These are phyloP conservation scores for Acrossocheilus fasciatus DNA, from an alignment of 2,797 vertebrate genomes.

Conservation along the genomic window DNA sequence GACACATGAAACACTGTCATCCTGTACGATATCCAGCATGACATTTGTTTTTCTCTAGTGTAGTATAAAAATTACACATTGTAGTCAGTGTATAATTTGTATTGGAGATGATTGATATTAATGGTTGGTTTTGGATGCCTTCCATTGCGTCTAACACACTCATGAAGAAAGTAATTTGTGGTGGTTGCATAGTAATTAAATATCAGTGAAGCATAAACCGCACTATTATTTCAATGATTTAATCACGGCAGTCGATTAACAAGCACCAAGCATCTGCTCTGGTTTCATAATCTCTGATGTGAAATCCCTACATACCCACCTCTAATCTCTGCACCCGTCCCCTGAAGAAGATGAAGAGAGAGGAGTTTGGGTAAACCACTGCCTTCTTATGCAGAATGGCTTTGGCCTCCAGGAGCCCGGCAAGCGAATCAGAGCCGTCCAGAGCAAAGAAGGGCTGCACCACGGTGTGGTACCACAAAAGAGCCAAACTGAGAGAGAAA, in stretches of 20 bases:
- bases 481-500: conserved; percentile 83
- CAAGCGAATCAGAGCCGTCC: conserved; percentile 90
- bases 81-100: neutral
- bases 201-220: neutral
- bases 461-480: conserved; percentile 98
- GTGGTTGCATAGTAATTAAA: conserved; percentile 1
- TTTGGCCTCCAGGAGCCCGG: conserved; percentile 92
- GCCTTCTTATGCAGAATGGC: conserved; percentile 93
- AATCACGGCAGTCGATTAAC: neutral
- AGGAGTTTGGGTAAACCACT: conserved; percentile 94
- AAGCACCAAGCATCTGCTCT: neutral
- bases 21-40: neutral
- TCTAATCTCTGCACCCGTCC: conserved; percentile 97
- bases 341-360: conserved; percentile 98
- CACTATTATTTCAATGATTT: neutral
- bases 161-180: neutral
- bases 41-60: neutral
- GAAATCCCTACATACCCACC: conserved; percentile 74
- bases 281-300: neutral
- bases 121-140: conserved; percentile 10
- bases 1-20: neutral
- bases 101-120: neutral
- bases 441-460: conserved; percentile 98
- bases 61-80: neutral
- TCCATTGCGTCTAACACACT: neutral